Percentiles rank a stretch among this genome's conserved stretches.
Conservation (phyloP, 2,113 vertebrate genomes). For the Lynx canadensis region DNA sequence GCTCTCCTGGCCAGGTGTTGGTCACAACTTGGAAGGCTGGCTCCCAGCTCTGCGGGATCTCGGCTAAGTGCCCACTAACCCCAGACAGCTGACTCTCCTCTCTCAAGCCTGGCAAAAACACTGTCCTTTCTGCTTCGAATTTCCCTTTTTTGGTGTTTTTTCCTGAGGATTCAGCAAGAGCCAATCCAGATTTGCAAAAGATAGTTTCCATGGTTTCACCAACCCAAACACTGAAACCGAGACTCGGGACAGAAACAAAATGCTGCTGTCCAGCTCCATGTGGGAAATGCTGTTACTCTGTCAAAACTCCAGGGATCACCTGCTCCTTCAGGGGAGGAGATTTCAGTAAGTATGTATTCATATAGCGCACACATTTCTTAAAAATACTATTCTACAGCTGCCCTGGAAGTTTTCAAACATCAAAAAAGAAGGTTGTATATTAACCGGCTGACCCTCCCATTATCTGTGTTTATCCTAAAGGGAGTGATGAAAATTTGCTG, state of each 20-base stretch:
- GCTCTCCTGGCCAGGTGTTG: neutral
- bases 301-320: neutral
- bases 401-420: neutral
- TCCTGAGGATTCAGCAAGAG: slow-evolving; percentile 17
- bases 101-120: neutral
- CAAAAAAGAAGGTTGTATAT: slow-evolving; percentile 57
- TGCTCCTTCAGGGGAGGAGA: neutral
- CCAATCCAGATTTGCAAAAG: slow-evolving; percentile 43
- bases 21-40: neutral
- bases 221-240: slow-evolving; percentile 42
- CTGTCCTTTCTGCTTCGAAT: neutral
- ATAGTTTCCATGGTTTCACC: slow-evolving; percentile 57
- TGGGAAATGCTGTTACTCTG: neutral
- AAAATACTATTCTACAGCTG: neutral
- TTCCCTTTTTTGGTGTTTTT: slow-evolving; percentile 21
- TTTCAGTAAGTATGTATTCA: neutral
- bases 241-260: neutral
- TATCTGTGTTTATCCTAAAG: slow-evolving; percentile 54
- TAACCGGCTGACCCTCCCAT: slow-evolving; percentile 28
- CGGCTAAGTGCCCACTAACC: neutral
- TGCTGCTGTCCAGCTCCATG: neutral
- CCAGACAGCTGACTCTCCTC: neutral
- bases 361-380: neutral
- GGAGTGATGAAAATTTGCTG: slow-evolving; percentile 69
- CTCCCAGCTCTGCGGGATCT: neutral